Evolutionary conservation across 2,113 vertebrate species (phyloP).

Genomic region (Ammodytes dubius): DNA sequence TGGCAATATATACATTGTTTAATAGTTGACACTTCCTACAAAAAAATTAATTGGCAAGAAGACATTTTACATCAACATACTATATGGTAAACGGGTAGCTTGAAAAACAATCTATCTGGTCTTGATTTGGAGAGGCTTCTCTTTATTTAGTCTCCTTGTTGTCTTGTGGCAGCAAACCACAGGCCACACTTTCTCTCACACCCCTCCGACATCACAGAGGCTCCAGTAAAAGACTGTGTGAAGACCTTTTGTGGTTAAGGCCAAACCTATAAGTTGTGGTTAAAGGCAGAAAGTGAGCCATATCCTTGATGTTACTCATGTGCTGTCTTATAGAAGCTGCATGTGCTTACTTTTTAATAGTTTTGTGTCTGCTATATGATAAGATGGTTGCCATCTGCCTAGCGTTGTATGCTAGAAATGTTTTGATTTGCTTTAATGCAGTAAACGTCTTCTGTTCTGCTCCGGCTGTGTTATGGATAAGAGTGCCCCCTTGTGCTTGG

Average conservation of each 20-base stretch:
- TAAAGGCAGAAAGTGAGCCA: slow-evolving; percentile 34
- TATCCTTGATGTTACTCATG: slow-evolving; percentile 49
- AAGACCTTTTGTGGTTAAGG: slow-evolving; percentile 37
- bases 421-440: slow-evolving; percentile 40
- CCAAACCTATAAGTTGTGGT: slow-evolving; percentile 31
- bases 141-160: slow-evolving; percentile 45
- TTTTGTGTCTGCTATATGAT: slow-evolving; percentile 29
- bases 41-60: not conserved
- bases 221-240: slow-evolving; percentile 8
- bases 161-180: slow-evolving; percentile 65
- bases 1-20: slow-evolving; percentile 6
- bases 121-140: slow-evolving; percentile 37
- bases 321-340: slow-evolving; percentile 57
- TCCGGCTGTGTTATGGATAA: slow-evolving; percentile 49
- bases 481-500: slow-evolving; percentile 73
- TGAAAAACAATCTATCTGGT: slow-evolving; percentile 14
- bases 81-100: slow-evolving; percentile 28
- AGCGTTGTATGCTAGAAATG: slow-evolving; percentile 10
- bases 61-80: not conserved
- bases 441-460: slow-evolving; percentile 4
- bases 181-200: slow-evolving; percentile 52
- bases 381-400: slow-evolving; percentile 27
- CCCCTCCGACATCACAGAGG: slow-evolving; percentile 55
- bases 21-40: not conserved
- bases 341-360: slow-evolving; percentile 41